Conservation (phyloP, 2,888 invertebrate species). For the Leptura quadrifasciata region DNA sequence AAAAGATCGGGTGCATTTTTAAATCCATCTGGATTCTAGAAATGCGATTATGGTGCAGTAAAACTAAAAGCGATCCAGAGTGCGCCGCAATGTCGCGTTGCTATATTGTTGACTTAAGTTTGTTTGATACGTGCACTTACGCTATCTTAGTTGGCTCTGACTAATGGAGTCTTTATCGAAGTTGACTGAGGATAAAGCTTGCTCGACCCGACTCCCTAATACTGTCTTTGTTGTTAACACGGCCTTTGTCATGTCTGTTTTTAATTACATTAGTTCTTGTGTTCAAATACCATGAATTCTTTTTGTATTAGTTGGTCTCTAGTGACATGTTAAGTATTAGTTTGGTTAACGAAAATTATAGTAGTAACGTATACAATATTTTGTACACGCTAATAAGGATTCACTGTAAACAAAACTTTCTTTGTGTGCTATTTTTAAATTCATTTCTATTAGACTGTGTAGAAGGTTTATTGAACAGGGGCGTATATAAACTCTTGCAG, state of each 20-base stretch:
- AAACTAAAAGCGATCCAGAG: conserved; percentile 63
- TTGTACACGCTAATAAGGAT: no score
- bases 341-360: neutral
- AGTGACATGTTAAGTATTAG: neutral
- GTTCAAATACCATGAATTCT: conserved; percentile 54
- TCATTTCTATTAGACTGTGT: no score
- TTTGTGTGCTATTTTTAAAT: no score
- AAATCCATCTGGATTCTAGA: conserved; percentile 52
- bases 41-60: conserved; percentile 62
- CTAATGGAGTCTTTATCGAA: conserved; percentile 72
- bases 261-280: conserved; percentile 59
- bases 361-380: neutral
- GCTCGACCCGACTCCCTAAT: conserved; percentile 66
- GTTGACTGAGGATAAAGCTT: conserved; percentile 62
- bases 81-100: conserved; percentile 65
- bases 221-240: conserved; percentile 62
- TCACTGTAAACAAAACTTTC: no score
- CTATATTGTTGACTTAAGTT: conserved; percentile 64
- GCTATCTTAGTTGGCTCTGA: conserved; percentile 69
- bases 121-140: conserved; percentile 71
- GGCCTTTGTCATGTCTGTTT: conserved; percentile 57
- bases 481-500: no score
- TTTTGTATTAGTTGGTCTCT: conserved; percentile 43
- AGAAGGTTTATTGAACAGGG: no score
- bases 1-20: conserved; percentile 60